Conservation (phyloP, 2,113 vertebrate species). For the Condylura cristata region DNA sequence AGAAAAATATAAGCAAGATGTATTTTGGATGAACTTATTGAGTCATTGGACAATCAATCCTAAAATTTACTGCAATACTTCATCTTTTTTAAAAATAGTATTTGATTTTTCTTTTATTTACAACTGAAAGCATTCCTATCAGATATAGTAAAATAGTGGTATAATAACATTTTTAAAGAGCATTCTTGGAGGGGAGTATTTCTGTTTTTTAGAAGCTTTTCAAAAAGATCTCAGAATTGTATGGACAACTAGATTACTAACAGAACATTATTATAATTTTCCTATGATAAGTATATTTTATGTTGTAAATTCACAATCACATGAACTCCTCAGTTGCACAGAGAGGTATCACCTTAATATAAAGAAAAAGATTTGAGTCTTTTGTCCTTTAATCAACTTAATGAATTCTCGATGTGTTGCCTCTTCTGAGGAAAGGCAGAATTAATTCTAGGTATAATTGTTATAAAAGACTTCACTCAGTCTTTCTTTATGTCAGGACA, state of each 20-base stretch:
- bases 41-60: not conserved
- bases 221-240: not conserved
- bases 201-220: not conserved
- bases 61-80: not conserved
- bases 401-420: not conserved
- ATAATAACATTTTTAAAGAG: not conserved
- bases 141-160: not conserved
- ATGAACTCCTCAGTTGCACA: not conserved
- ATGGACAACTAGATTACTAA: not conserved
- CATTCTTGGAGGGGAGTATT: not conserved
- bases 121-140: not conserved
- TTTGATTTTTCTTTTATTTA: not conserved
- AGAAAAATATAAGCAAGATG: not conserved
- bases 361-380: not conserved
- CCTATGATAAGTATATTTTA: not conserved
- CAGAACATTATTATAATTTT: not conserved
- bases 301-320: not conserved
- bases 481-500: not conserved
- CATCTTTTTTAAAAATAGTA: not conserved
- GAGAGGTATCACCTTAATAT: not conserved
- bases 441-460: not conserved
- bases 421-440: not conserved
- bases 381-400: not conserved
- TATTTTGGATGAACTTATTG: not conserved
- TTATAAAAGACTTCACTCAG: not conserved